These are phyloP conservation scores for Blastomussa wellsi DNA, from an alignment of 92 coral and sea anemone species.

Conservation along the genomic window DNA sequence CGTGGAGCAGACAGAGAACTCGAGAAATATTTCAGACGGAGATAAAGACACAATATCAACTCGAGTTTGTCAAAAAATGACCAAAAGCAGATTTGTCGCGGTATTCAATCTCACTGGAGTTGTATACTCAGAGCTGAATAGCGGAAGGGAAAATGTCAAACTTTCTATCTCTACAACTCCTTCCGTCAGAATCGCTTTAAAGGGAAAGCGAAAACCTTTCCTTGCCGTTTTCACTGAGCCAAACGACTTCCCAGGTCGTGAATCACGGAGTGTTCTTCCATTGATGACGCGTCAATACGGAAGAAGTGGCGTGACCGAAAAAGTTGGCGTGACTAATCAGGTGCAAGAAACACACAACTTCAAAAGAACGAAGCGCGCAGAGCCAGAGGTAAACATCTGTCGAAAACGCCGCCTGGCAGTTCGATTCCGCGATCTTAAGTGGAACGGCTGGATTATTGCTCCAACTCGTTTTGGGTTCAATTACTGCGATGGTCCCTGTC, in stretches of 20 bases:
- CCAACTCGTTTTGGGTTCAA: constrained; percentile 55
- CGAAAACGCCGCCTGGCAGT: constrained; percentile 40
- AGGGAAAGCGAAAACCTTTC: constrained; percentile 46
- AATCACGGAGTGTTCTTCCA: background rate
- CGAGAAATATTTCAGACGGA: background rate
- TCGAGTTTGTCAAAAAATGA: constrained; percentile 28
- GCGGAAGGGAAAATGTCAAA: background rate
- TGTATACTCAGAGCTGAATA: constrained; percentile 11
- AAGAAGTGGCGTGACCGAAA: background rate
- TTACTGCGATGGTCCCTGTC: constrained; percentile 52
- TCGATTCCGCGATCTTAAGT: constrained; percentile 37
- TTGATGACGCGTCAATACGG: constrained; percentile 1
- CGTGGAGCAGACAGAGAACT: background rate
- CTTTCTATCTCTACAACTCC: constrained; percentile 12
- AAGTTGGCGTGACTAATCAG: background rate
- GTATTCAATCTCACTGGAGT: constrained; percentile 29
- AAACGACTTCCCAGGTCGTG: background rate
- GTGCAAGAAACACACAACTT: background rate
- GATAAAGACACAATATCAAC: constrained; percentile 19
- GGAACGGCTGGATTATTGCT: constrained; percentile 60
- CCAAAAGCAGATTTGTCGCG: constrained; percentile 36
- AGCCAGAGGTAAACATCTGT: constrained; percentile 9
- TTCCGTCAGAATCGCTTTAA: constrained; percentile 3
- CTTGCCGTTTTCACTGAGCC: constrained; percentile 33
- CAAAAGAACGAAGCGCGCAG: constrained; percentile 29